A percentile compares a stretch with the other conserved stretches of the same genome.
Conservation (phyloP, 2,888 invertebrate genomes). For the Drosophila algonquin region DNA sequence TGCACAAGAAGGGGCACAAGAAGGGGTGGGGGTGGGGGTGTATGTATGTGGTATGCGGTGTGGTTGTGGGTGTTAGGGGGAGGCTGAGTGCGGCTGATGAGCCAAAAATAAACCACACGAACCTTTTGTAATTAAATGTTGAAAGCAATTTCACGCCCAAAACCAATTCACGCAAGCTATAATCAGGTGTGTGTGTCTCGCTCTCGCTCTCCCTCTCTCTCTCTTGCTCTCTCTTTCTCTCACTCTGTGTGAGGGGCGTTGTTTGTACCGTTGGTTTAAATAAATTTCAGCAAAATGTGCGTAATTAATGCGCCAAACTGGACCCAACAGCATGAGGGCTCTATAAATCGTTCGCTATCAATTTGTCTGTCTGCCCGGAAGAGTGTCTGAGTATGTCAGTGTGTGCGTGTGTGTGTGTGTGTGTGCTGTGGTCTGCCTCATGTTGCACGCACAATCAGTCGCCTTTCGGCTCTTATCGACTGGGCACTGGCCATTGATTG, state of each 20-base stretch:
- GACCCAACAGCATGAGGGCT: conserved; percentile 27
- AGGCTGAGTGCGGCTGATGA: conserved; percentile 31
- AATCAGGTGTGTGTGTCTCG: conserved; percentile 10
- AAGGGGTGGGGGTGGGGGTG: neutral
- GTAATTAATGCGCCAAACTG: conserved; percentile 69
- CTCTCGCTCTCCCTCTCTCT: neutral
- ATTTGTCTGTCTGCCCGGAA: conserved; percentile 18
- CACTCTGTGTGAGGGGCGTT: neutral
- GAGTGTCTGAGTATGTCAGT: conserved; percentile 1
- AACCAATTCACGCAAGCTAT: conserved; percentile 30
- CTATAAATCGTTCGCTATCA: conserved; percentile 57
- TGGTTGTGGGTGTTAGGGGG: conserved; percentile 7
- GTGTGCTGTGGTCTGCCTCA: conserved; percentile 64
- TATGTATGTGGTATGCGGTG: neutral
- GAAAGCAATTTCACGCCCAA: conserved; percentile 46
- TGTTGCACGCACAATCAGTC: conserved; percentile 73
- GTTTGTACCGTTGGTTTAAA: conserved; percentile 52
- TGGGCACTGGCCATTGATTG: conserved; percentile 70
- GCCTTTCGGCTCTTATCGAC: conserved; percentile 72
- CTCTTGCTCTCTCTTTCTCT: neutral
- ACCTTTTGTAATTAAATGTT: conserved; percentile 65
- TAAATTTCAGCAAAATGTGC: conserved; percentile 70
- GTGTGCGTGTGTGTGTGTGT: conserved; percentile 21
- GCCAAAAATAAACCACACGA: conserved; percentile 43
- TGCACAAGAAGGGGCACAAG: neutral